Evolutionary conservation across 2,113 vertebrate species (phyloP), one percentile per base, ranked within the genome.

Genomic region (Pagrus major): DNA sequence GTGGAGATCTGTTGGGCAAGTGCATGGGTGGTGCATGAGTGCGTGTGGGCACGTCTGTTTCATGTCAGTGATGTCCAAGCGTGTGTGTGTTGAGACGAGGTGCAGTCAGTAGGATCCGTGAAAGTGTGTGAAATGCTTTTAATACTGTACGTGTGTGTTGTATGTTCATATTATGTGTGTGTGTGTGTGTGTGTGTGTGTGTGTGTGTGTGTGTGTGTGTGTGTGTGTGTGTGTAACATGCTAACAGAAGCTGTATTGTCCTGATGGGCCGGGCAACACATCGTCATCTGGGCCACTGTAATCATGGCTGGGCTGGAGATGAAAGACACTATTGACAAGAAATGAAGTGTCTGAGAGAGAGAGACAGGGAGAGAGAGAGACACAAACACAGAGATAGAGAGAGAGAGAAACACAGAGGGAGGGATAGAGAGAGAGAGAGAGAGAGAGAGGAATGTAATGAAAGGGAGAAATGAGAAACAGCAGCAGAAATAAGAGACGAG

Each of bases 241-340:
- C 35, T 79, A 78, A 94, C 94, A 94, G 86, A 89, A 77, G 77
- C 74, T 61, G 76, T 46, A 92, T 94, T 95, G 94, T 94, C 76
- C 84, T 71, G 76, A 71, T 74, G 66, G 69, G 88, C 86, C 81
- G 44, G 67, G 75, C 91, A 84, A 70, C 79, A 81, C 83, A 73
- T 79, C 76, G 84, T 93, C 92, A 88, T 90, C 87, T 69, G 80
- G 86, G 78, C 85, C 80, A 85, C 90, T 90, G 91, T 93, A 90
- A 92, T 94, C 86, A 83, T 76, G 86, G 78, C 89, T 72, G 80
- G 78, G 59, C 86, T 74, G 59, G 31, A 89, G 88, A 92, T 93
- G 86, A 94, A 93, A 93, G 92, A 74, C 80, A 58, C 86, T 78
- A 94, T 94, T 94, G 90, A 93, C 71, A 11, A 81, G 78, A 63